Evolutionary conservation across 2,113 vertebrate species (phyloP).

Genomic region (Amphilophus citrinellus): DNA sequence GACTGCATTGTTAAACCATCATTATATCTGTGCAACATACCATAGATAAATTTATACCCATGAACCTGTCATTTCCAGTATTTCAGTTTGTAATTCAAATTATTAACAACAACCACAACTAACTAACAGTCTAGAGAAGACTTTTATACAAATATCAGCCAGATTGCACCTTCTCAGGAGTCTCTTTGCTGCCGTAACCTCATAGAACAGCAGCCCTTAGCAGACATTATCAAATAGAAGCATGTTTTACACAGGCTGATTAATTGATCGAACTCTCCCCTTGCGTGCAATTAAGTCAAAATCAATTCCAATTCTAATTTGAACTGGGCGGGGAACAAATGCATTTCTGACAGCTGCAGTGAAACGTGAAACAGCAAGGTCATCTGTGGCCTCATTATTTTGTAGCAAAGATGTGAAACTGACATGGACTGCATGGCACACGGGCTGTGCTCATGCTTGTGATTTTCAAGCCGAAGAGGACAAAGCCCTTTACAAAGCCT

Average conservation of each 20-base stretch:
- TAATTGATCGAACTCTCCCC: conserved; percentile 45
- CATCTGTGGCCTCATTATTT: conserved; percentile 7
- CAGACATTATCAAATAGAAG: conserved; percentile 23
- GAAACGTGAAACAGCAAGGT: conserved; percentile 32
- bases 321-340: conserved; percentile 1
- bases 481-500: conserved; percentile 15
- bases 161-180: not conserved
- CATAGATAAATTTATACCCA: conserved; percentile 51
- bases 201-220: conserved; percentile 25
- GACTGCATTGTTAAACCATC: conserved; percentile 38
- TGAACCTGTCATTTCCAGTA: conserved; percentile 41
- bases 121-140: not conserved
- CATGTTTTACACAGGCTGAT: conserved; percentile 38
- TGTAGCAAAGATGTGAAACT: not conserved
- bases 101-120: conserved; percentile 20
- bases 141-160: not conserved
- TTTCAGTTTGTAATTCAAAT: conserved; percentile 45
- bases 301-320: conserved; percentile 48
- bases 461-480: not conserved
- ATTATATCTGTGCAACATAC: conserved; percentile 74
- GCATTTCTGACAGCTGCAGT: conserved; percentile 1
- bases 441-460: not conserved
- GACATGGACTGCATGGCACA: not conserved
- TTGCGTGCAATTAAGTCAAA: conserved; percentile 50
- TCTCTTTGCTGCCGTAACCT: not conserved